These are phyloP conservation scores for Branchinecta sandiegonensis DNA, from an alignment of 2,888 invertebrate genomes.

Conservation along the genomic window DNA sequence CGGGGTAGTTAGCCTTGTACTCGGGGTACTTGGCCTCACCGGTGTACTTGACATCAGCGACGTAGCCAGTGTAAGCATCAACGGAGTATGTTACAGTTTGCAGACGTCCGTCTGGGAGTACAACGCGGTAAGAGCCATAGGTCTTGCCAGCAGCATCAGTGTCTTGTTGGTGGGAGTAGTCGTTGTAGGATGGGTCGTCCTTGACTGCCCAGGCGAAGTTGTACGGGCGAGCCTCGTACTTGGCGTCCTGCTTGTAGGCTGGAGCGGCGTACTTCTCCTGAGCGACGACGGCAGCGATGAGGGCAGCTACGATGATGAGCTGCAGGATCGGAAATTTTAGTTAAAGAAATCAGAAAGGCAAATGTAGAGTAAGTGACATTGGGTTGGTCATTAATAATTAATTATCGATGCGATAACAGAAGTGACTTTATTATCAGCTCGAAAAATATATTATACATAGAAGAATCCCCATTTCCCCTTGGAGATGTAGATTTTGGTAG, in stretches of 20 bases:
- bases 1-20: slow-evolving; percentile 10
- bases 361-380: too few relatives aligned
- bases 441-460: too few relatives aligned
- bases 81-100: slow-evolving; percentile 22
- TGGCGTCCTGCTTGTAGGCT: background rate
- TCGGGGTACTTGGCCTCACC: slow-evolving; percentile 22
- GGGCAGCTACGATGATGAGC: slow-evolving; percentile 18
- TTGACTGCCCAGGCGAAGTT: slow-evolving; percentile 75
- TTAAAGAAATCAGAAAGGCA: too few relatives aligned
- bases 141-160: slow-evolving; percentile 22
- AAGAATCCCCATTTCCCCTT: too few relatives aligned
- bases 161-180: slow-evolving; percentile 50
- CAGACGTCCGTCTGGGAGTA: slow-evolving; percentile 21
- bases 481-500: too few relatives aligned
- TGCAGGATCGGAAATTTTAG: background rate
- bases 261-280: background rate
- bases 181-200: slow-evolving; percentile 60
- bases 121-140: slow-evolving; percentile 20
- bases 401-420: too few relatives aligned
- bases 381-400: too few relatives aligned
- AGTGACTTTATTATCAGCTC: too few relatives aligned
- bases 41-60: slow-evolving; percentile 23
- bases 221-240: slow-evolving; percentile 50
- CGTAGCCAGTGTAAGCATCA: slow-evolving; percentile 23
- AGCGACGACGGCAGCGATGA: slow-evolving; percentile 15